Base-by-base conservation (phyloP, 2,113 vertebrate species). In the Hippolais icterina region DNA sequence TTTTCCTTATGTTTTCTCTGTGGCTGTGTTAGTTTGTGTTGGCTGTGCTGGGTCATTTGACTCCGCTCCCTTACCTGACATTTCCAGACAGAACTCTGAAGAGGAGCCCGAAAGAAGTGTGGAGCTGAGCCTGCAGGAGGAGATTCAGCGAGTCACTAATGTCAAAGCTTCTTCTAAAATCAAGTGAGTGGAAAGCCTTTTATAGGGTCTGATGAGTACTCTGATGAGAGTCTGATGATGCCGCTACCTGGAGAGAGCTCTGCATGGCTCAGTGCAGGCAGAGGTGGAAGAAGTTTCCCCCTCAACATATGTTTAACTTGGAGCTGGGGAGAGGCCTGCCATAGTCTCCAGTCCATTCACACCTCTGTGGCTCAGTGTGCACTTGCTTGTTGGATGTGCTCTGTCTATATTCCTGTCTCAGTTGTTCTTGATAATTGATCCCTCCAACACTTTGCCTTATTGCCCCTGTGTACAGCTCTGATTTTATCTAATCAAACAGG, bases 141-240 rank as follows among this genome's bases (percentile, higher is more conserved):
- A 99, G 97, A 99, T 99, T 86, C 93, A 98, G 21, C 97, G 98
- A 46, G 84, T 99, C 60, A 91, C 97, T 39, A 99, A 97, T 82
- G 97, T 99, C 94, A 99, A 97, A 94, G 98, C 99, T 31, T 99
- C 99, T 35, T 97, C 98, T 78, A 99, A 99, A 97, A 99, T 99
- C 97, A 99, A 99, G 99, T 99, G 76, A 97, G 98, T 97, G 35
- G 39, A 60, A 63, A 46, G 14, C 15, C 25, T 80, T 6, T 35
- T 39, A 11, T 39, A 59, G n/a, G 29, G n/a, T 24, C 27, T 88
- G 44, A 46, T 19, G 23, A 60, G n/a, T 10, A 11, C 11, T 24
- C 27, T 88, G 44, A 46, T 19, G 23, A 60, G n/a, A 39, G 37
- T 39, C 37, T 65, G 17, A 5, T 81, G 29, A 1, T 39, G 22